Base-by-base conservation (phyloP, 2,797 vertebrate genomes). In the Cetoscarus ocellatus region DNA sequence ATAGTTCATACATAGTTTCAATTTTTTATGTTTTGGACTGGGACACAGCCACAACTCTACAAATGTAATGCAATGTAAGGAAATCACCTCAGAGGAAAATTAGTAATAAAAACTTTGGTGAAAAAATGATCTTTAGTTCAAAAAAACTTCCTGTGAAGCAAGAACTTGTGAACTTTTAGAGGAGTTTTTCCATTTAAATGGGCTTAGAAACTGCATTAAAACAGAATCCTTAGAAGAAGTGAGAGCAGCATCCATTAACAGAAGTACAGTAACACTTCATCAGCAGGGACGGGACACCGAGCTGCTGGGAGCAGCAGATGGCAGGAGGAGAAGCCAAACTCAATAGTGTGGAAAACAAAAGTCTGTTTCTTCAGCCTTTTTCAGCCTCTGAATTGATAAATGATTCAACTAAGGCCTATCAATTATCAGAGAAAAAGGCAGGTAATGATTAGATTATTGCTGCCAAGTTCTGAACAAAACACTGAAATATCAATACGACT, bases 291-390 rank as follows among this genome's bases (percentile, higher is more conserved):
- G 49, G 17, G 62, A 58, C 36, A 14, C n/a, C 45, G 52, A n/a
- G 49, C 19, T 35, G 48, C 47, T 2, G 17, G 36, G 43, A 65
- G 64, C 40, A 64, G 75, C 79, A 76, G 64, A 61, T 61, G 62
- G 64, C 52, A 12, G 64, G 4, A 9, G 51, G 27, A 53, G 47
- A 49, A 35, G 44, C 62, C 67, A 64, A 59, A 58, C 43, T 65
- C 52, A 50, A 14, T 57, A 17, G 15, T 49, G 38, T 49, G 39
- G 36, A 58, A 59, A 57, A 53, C 34, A 69, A 75, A 56, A 67
- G 15, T 42, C 6, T 62, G 61, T 50, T 61, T 67, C 43, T 58
- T 17, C 13, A 53, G 61, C 60, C 71, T 68, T 45, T 51, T 58
- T 69, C 44, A 75, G 67, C 48, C 27, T 70, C 56, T 27, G 49